These are phyloP conservation scores for Characodon lateralis DNA, from an alignment of 2,797 vertebrate species.

Conservation along the genomic window DNA sequence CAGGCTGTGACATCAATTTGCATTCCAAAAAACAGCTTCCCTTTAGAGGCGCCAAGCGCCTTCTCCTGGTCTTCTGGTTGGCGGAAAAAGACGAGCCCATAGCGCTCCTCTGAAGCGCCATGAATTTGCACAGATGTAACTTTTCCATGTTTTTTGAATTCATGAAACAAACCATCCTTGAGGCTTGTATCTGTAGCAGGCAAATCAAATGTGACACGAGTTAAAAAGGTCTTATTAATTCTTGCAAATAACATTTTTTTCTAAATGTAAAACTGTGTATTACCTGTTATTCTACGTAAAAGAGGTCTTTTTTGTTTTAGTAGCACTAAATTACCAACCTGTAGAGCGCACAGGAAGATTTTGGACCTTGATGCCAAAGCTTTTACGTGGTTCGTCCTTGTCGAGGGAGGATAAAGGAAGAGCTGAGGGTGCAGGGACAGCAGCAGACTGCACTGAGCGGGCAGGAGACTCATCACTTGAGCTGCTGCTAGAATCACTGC, in stretches of 20 bases:
- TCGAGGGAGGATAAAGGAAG: constrained; percentile 91
- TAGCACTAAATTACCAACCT: constrained; percentile 78
- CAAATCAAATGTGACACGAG: constrained; percentile 22
- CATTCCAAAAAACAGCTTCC: constrained; percentile 99
- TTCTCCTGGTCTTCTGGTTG: constrained; percentile 99
- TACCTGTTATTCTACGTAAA: not conserved
- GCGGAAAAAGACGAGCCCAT: constrained; percentile 97
- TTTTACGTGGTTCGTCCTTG: constrained; percentile 98
- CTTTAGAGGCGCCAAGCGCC: constrained; percentile 94
- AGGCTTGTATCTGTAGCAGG: constrained; percentile 91
- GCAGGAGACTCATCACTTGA: constrained; percentile 97
- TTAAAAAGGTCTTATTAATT: not conserved
- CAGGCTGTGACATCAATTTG: constrained; percentile 98
- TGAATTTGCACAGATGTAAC: constrained; percentile 99
- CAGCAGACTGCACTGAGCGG: constrained; percentile 94
- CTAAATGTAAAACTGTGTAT: not conserved
- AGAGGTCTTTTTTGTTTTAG: not conserved
- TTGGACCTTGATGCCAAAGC: constrained; percentile 99
- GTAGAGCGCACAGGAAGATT: constrained; percentile 99
- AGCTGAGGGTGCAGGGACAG: constrained; percentile 92
- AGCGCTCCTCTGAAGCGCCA: constrained; percentile 93
- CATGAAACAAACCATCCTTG: constrained; percentile 98
- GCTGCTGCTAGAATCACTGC: constrained; percentile 96
- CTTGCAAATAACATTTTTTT: not conserved
- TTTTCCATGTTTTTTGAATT: constrained; percentile 99